Conservation (phyloP, 1,140 invertebrate species). For the Philaenus spumarius region DNA sequence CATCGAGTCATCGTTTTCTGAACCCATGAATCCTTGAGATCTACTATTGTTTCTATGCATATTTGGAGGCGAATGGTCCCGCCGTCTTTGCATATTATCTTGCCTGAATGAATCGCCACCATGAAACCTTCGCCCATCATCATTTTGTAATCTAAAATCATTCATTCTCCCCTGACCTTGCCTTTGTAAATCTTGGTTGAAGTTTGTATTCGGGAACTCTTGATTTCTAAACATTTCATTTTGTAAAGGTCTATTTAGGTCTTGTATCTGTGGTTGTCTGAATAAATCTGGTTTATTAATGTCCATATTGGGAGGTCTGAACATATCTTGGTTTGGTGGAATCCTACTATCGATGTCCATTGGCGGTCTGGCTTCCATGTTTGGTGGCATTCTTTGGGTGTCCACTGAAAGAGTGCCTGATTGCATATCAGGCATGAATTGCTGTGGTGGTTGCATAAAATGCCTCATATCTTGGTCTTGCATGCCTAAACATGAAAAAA, state of each 20-base stretch:
- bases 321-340: not conserved
- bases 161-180: not conserved
- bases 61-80: not conserved
- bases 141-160: not conserved
- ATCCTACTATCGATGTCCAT: not conserved
- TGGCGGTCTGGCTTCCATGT: not conserved
- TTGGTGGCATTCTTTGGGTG: not conserved
- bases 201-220: not conserved
- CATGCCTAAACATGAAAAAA: not conserved
- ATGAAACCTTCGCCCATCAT: not conserved
- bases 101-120: not conserved
- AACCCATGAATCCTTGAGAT: not conserved
- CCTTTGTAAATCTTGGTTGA: not conserved
- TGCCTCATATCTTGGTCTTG: conserved; percentile 13
- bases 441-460: conserved; percentile 2
- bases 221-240: not conserved
- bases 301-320: not conserved
- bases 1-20: conserved; percentile 5
- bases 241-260: not conserved
- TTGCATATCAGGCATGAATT: not conserved
- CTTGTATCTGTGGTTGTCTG: not conserved
- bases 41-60: not conserved
- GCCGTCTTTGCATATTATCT: not conserved
- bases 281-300: not conserved
- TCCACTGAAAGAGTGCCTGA: not conserved